Conservation (phyloP, 2,113 vertebrate genomes). For the Neomonachus schauinslandi region DNA sequence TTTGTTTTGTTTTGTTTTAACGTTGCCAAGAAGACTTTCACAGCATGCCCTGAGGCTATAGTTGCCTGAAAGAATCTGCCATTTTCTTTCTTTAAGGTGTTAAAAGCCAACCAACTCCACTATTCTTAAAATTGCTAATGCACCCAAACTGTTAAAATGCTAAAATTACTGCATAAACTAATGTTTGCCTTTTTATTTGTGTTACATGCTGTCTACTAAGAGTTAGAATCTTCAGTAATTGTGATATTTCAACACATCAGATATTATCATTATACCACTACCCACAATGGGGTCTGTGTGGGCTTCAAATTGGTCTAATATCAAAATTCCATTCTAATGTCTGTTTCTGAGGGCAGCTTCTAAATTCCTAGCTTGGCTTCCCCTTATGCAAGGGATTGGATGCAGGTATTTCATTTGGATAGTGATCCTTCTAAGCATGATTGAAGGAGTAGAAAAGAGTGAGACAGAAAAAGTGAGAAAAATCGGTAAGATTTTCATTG, state of each 20-base stretch:
- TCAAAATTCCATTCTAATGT: background rate
- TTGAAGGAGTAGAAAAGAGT: background rate
- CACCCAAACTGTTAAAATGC: background rate
- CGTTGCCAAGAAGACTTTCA: background rate
- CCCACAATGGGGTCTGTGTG: background rate
- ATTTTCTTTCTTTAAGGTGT: background rate
- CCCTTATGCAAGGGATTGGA: background rate
- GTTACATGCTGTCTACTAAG: background rate
- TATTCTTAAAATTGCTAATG: background rate
- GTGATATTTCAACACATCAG: background rate
- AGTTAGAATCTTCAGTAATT: background rate
- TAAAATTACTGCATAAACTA: background rate
- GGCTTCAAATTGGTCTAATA: background rate
- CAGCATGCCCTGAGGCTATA: background rate
- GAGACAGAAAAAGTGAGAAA: background rate
- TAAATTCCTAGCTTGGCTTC: background rate
- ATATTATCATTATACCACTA: background rate
- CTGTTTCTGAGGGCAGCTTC: background rate
- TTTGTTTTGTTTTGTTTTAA: background rate
- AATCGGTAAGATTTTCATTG: background rate
- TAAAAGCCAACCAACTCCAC: background rate
- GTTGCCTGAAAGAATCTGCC: background rate
- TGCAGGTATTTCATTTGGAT: background rate
- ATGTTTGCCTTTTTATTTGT: background rate
- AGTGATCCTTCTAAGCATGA: background rate